A percentile compares a stretch with the other conserved stretches of the same genome.
Evolutionary conservation across 2,888 invertebrate species (phyloP).

Genomic region (Pammene fasciana): DNA sequence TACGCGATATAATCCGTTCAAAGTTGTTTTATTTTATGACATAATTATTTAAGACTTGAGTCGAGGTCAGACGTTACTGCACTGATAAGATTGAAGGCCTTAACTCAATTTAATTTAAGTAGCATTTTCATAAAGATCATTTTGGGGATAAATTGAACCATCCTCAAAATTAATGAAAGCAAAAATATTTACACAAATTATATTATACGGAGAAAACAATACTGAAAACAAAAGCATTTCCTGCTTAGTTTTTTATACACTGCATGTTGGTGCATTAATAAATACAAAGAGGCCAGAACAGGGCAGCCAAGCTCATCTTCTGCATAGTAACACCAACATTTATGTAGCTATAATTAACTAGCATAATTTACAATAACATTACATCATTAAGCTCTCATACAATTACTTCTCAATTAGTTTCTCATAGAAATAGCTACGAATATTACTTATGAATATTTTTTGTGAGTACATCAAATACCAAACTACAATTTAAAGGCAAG

Average conservation of each 20-base stretch:
- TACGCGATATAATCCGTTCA: too few relatives aligned
- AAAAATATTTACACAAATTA: too few relatives aligned
- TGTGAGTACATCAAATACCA: constrained; percentile 81
- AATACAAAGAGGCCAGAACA: constrained; percentile 17
- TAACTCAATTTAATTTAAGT: too few relatives aligned
- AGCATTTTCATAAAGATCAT: neutral
- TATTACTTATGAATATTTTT: constrained; percentile 75
- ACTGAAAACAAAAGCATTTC: neutral
- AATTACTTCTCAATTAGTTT: constrained; percentile 39
- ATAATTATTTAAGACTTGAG: neutral
- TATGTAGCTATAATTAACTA: constrained; percentile 24
- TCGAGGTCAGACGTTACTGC: constrained; percentile 1
- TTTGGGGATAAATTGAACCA: neutral
- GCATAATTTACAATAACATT: constrained; percentile 26
- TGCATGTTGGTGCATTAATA: constrained; percentile 11
- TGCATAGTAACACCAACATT: constrained; percentile 3
- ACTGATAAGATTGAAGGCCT: neutral
- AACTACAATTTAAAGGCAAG: constrained; percentile 82
- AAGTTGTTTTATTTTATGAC: too few relatives aligned
- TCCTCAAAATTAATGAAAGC: too few relatives aligned
- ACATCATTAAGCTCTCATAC: constrained; percentile 38
- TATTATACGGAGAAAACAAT: neutral
- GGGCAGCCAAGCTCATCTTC: constrained; percentile 6
- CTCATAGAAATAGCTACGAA: constrained; percentile 50
- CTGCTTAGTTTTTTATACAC: neutral